Base-by-base conservation (phyloP, 2,113 vertebrate genomes). In the Hydropotes inermis region DNA sequence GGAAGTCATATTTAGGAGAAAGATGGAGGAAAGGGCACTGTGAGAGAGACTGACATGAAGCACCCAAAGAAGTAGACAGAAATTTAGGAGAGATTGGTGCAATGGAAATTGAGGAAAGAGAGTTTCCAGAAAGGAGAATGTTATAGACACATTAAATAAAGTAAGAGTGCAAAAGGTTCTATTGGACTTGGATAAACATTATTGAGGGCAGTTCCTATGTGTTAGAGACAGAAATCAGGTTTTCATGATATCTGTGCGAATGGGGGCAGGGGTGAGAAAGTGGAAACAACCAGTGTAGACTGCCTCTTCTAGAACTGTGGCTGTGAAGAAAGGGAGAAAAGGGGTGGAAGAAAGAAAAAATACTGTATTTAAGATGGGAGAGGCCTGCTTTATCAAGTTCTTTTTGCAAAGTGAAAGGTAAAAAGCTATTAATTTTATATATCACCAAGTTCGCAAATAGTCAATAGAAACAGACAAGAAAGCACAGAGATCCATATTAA, bases 341-440 rank as follows among this genome's bases (percentile, higher is more conserved):
- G 33, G 47, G 10, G 14, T 91, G 6, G 28, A 79, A 91, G 67
- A 81, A 50, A 86, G 58, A 87, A n/a, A 81, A 95, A 54, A 43
- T 54, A 28, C 27, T 91, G 21, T 81, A 12, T 3, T 87, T 93
- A 76, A 85, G 47, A 60, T 64, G 33, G n/a, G 67, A 47, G 82
- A 55, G 87, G 61, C 88, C 91, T 89, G 58, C 81, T 97, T 60
- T 95, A 30, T 88, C 91, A 86, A 70, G 60, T 95, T 83, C 50
- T 89, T 74, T 81, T 86, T 82, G 60, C 50, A 86, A 96, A 95
- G 60, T 9, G 43, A 96, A 94, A 95, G 55, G 55, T 87, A 93
- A 97, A 97, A 95, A 93, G 76, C 88, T 97, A 97, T 97, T 97
- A 95, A 97, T 96, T 97, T 97, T 94, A 54, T 86, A 39, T 93